phyloP scores from a whole-genome alignment of 2,888 invertebrate genomes.

The Protonemura montana region DNA sequence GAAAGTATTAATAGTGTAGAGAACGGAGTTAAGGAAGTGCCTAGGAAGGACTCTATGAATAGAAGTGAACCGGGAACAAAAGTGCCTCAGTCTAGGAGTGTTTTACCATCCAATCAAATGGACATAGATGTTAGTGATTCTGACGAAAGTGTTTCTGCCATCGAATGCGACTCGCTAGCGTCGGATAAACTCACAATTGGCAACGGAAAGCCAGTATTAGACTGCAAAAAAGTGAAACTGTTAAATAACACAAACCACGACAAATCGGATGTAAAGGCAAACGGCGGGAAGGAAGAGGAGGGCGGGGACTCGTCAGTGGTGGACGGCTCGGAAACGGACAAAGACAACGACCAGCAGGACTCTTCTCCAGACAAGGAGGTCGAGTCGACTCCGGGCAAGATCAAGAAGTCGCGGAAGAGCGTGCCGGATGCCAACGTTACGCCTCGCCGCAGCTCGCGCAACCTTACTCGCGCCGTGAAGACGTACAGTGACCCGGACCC shows the following conservation, averaged over 20 bases:
- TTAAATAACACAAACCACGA: not conserved
- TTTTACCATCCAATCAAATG: constrained; percentile 42
- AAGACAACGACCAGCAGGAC: constrained; percentile 52
- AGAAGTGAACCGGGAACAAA: constrained; percentile 48
- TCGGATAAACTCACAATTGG: not conserved
- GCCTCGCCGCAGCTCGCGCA: constrained; percentile 65
- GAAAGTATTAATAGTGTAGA: constrained; percentile 45
- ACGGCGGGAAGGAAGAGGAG: constrained; percentile 12
- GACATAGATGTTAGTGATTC: constrained; percentile 50
- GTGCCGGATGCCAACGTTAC: constrained; percentile 56
- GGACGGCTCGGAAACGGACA: constrained; percentile 51
- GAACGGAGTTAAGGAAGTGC: constrained; percentile 48
- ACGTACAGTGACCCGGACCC: constrained; percentile 56
- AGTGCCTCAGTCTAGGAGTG: constrained; percentile 47
- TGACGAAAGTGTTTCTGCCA: constrained; percentile 43
- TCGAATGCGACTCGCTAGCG: not conserved
- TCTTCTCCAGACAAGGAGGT: constrained; percentile 55
- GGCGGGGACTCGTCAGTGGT: constrained; percentile 55
- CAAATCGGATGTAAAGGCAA: not conserved
- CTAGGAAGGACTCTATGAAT: constrained; percentile 46
- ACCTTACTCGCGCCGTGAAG: constrained; percentile 64
- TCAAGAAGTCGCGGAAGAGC: constrained; percentile 49
- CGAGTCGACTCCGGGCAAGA: constrained; percentile 56
- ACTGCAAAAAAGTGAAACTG: not conserved
- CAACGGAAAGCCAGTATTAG: not conserved